Conservation (phyloP, 1,140 invertebrate species). For the Protaetia brevitarsis region DNA sequence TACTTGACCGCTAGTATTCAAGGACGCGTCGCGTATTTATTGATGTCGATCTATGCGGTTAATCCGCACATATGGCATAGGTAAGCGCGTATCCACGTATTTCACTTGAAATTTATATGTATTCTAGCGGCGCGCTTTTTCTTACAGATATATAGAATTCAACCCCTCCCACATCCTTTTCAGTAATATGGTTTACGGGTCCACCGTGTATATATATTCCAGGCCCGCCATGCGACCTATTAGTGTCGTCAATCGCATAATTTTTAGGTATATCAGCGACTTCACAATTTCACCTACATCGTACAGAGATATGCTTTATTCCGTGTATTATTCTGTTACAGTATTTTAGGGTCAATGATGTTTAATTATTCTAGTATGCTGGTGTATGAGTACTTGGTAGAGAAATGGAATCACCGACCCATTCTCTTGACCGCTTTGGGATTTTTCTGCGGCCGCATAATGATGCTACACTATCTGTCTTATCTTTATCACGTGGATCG, state of each 20-base stretch:
- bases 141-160: slow-evolving; percentile 29
- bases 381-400: slow-evolving; percentile 35
- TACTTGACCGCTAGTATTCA: slow-evolving; percentile 36
- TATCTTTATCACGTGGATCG: slow-evolving; percentile 44
- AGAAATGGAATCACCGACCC: slow-evolving; percentile 29
- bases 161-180: slow-evolving; percentile 34
- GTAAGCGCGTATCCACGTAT: neutral
- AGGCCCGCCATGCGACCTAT: slow-evolving; percentile 38
- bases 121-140: too few species aligned
- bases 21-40: slow-evolving; percentile 40
- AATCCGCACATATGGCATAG: slow-evolving; percentile 34
- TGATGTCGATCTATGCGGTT: slow-evolving; percentile 44
- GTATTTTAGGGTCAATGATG: slow-evolving; percentile 40
- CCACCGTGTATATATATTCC: slow-evolving; percentile 38
- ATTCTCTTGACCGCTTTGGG: slow-evolving; percentile 34
- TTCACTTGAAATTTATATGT: neutral
- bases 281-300: neutral
- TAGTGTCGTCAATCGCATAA: slow-evolving; percentile 31
- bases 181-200: slow-evolving; percentile 44
- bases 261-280: slow-evolving; percentile 35
- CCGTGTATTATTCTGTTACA: slow-evolving; percentile 22
- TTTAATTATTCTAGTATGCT: slow-evolving; percentile 40
- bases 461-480: slow-evolving; percentile 41
- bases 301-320: neutral
- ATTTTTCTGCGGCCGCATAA: slow-evolving; percentile 39